phyloP scores from a whole-genome alignment of 2,888 invertebrate genomes.

The Cephus pulcher region DNA sequence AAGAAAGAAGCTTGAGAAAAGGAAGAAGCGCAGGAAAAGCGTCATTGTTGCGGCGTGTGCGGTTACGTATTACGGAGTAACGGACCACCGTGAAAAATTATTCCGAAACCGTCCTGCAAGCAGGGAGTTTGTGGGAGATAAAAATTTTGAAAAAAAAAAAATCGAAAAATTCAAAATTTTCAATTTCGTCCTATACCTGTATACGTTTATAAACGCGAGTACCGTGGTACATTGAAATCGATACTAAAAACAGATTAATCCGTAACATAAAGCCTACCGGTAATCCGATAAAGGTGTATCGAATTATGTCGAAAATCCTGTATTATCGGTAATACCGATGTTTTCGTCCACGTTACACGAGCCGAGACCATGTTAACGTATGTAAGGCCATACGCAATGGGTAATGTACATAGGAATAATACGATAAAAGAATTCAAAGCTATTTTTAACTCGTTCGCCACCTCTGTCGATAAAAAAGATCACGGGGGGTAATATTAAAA shows the following conservation, averaged over 20 bases:
- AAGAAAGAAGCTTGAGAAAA: background rate
- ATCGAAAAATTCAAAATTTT: background rate
- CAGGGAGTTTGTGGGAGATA: rapidly evolving
- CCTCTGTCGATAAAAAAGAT: background rate
- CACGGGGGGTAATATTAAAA: background rate
- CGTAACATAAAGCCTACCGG: background rate
- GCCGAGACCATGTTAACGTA: background rate
- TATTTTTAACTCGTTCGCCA: background rate
- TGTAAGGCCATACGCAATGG: background rate
- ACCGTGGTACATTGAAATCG: background rate
- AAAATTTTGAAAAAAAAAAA: background rate
- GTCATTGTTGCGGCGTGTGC: conserved; percentile 4
- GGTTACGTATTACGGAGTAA: background rate
- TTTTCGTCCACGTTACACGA: background rate
- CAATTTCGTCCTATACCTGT: background rate
- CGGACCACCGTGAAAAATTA: conserved; percentile 3
- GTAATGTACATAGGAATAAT: background rate
- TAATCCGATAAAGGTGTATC: background rate
- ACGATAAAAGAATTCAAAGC: background rate
- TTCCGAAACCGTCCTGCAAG: background rate
- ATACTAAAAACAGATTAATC: background rate
- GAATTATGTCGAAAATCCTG: background rate
- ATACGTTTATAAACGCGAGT: background rate
- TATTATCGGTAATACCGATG: background rate
- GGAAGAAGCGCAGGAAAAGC: background rate